These are phyloP conservation scores for Archips xylosteana DNA, from an alignment of 2,888 invertebrate genomes.

Conservation along the genomic window DNA sequence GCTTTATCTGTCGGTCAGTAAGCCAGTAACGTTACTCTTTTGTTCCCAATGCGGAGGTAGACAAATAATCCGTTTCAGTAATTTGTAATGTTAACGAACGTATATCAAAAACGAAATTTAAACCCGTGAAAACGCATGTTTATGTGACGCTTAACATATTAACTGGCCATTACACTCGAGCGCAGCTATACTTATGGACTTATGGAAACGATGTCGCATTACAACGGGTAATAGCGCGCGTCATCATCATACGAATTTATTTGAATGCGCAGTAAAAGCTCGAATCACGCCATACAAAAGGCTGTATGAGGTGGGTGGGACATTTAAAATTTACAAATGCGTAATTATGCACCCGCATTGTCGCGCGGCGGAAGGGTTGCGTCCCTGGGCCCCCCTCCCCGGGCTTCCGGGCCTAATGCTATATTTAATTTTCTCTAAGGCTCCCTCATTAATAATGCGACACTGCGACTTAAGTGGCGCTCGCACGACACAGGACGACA, in stretches of 20 bases:
- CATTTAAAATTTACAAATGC: conserved; percentile 86
- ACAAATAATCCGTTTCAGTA: not conserved
- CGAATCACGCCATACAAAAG: conserved; percentile 84
- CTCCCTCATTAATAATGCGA: conserved; percentile 85
- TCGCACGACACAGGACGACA: conserved; percentile 65
- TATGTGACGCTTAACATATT: conserved; percentile 26
- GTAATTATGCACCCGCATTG: conserved; percentile 86
- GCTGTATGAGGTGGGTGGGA: conserved; percentile 80
- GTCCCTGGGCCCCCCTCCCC: conserved; percentile 61
- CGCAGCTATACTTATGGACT: conserved; percentile 45
- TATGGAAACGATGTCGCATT: conserved; percentile 69
- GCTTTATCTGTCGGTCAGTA: no score
- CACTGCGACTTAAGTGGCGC: conserved; percentile 85
- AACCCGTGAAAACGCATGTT: conserved; percentile 18
- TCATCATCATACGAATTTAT: conserved; percentile 76
- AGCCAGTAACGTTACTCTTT: no score
- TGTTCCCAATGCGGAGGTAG: not conserved
- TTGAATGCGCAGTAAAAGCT: conserved; percentile 75
- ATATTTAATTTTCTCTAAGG: conserved; percentile 86
- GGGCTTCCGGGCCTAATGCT: conserved; percentile 85
- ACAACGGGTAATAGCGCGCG: conserved; percentile 68
- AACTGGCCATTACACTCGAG: conserved; percentile 17
- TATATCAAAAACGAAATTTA: conserved; percentile 21
- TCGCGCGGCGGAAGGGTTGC: conserved; percentile 80
- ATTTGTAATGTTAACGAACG: not conserved